Evolutionary conservation across 1,140 invertebrate species (phyloP).

Genomic region (Oryzaephilus surinamensis): DNA sequence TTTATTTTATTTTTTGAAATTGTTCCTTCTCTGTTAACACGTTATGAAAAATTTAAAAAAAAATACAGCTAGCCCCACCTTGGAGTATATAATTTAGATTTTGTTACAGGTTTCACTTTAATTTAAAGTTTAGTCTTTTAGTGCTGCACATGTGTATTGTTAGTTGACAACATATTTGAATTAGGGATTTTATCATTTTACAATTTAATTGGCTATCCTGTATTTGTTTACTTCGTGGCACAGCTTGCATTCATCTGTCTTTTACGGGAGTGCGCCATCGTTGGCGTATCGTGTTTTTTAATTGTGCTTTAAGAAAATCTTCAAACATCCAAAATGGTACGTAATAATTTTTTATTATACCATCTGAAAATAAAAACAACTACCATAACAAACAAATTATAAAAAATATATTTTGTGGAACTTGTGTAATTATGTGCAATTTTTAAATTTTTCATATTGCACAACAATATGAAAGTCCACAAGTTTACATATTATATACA

Average conservation of each 20-base stretch:
- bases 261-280: slow-evolving; percentile 68
- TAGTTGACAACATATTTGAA: too few relatives aligned
- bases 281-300: slow-evolving; percentile 67
- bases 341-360: slow-evolving; percentile 39
- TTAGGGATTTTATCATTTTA: too few relatives aligned
- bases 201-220: too few relatives aligned
- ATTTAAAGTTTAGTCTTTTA: too few relatives aligned
- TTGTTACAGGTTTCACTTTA: too few relatives aligned
- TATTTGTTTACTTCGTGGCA: too few relatives aligned
- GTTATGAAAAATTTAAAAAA: too few relatives aligned
- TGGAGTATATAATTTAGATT: too few relatives aligned
- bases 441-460: slow-evolving; percentile 28
- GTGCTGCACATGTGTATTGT: too few relatives aligned
- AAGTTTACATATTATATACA: slow-evolving; percentile 1
- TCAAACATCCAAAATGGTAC: slow-evolving; percentile 79
- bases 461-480: slow-evolving; percentile 32
- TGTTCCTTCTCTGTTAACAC: too few relatives aligned
- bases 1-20: too few relatives aligned
- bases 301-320: slow-evolving; percentile 57
- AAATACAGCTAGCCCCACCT: too few relatives aligned
- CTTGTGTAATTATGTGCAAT: slow-evolving; percentile 6
- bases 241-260: slow-evolving; percentile 10
- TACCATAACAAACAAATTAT: slow-evolving; percentile 18
- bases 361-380: slow-evolving; percentile 21
- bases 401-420: slow-evolving; percentile 25